Base-by-base conservation (phyloP, 2,797 vertebrate species). In the Graptemys geographica region DNA sequence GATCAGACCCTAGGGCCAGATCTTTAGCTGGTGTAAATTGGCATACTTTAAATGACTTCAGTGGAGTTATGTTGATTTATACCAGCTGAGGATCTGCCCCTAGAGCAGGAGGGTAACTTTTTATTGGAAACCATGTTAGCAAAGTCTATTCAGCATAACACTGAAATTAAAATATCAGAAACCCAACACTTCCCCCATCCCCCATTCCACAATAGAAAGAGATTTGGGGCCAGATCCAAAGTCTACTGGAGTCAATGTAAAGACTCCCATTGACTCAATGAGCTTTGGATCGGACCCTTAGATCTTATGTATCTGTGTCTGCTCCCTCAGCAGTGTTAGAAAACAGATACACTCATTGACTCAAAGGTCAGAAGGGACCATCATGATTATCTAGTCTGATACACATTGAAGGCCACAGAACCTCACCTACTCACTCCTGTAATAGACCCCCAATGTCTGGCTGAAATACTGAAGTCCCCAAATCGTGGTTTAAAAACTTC, bases 201-300 rank as follows among this genome's bases (percentile, higher is more conserved):
- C 18, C 4, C 19, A 37, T 37, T 55, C 52, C 52, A 81, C n/a
- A 81, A 55, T 15, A 81, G 79, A 13, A 41, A 55, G 52, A 79
- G 31, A 10, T 37, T 18, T 69, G 31, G 4, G 16, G 37, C 83
- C 62, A 86, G 52, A 57, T 88, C 84, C 57, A 81, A 84, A 93
- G 52, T 27, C 28, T 86, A 3, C 69, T 41, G 76, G 86, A 95
- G 89, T n/a, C 82, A 88, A 56, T 28, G 1, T 19, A 94, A 88
- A 79, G 56, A 69, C 16, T 90, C 49, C 3, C 10, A 21, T n/a
- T 21, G 51, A 83, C 88, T 83, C 56, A 81, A n/a, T 27, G n/a
- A 92, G n/a, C 2, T 91, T 56, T 87, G 80, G 81, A 79, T 81
- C 19, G 76, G 74, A 69, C n/a, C 33, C 86, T 93, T 92, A n/a